Evolutionary conservation across 2,888 invertebrate genomes (phyloP).

Genomic region (Caenorhabditis virilis): DNA sequence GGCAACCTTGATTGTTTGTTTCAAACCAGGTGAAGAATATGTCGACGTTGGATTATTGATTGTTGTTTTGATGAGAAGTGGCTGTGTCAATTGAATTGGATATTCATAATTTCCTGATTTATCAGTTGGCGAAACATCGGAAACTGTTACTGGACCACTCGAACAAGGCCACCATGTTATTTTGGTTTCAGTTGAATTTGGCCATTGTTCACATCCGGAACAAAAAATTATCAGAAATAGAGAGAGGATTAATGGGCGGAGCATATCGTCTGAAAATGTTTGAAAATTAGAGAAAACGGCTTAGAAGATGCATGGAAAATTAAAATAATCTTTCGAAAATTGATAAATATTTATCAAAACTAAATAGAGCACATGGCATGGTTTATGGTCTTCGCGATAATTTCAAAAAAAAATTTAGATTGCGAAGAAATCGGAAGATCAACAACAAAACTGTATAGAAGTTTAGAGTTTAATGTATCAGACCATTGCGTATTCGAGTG

Average conservation of each 20-base stretch:
- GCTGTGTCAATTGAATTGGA: constrained; percentile 41
- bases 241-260: not conserved
- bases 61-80: constrained; percentile 39
- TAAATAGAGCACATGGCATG: too few species aligned
- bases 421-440: too few species aligned
- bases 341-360: too few species aligned
- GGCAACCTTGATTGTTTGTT: constrained; percentile 35
- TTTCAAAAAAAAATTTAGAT: too few species aligned
- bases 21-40: constrained; percentile 37
- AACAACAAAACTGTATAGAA: too few species aligned
- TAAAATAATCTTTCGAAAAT: too few species aligned
- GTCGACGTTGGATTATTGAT: constrained; percentile 32
- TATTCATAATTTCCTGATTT: constrained; percentile 42
- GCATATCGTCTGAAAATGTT: too few species aligned
- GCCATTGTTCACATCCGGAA: constrained; percentile 33
- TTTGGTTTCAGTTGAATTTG: constrained; percentile 41
- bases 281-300: too few species aligned
- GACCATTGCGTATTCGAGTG: too few species aligned
- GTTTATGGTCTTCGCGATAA: too few species aligned
- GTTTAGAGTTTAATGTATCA: too few species aligned
- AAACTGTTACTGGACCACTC: constrained; percentile 29
- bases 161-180: constrained; percentile 43
- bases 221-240: constrained; percentile 9
- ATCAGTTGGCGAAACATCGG: constrained; percentile 28
- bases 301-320: too few species aligned